Conservation (phyloP, 2,888 invertebrate genomes). For the Dysmachus trigonus region DNA sequence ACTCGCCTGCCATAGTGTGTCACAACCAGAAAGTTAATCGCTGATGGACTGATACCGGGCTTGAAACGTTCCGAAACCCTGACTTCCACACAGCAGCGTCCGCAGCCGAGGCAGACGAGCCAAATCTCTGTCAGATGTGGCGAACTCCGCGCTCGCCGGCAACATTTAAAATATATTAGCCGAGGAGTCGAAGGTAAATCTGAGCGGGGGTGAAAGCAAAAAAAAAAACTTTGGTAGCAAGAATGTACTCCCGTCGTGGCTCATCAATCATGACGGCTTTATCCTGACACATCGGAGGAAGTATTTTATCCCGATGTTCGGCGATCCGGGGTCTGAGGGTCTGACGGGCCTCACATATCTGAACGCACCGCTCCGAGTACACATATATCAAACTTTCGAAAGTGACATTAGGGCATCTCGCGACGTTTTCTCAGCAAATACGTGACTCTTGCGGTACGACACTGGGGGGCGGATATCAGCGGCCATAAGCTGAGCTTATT, state of each 20-base stretch:
- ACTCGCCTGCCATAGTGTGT: background rate
- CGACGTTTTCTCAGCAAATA: constrained; percentile 26
- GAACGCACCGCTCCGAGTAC: background rate
- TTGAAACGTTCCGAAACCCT: background rate
- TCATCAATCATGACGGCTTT: constrained; percentile 47
- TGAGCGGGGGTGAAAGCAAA: background rate
- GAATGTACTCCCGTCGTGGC: constrained; percentile 1
- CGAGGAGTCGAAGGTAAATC: constrained; percentile 16
- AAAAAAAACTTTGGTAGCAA: background rate
- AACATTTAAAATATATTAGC: constrained; percentile 36
- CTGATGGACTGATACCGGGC: background rate
- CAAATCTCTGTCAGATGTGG: background rate
- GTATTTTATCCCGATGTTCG: background rate
- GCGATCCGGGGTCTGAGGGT: background rate
- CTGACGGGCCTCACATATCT: constrained; percentile 24
- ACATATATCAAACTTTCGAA: constrained; percentile 38
- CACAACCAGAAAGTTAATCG: background rate
- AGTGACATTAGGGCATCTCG: constrained; percentile 32
- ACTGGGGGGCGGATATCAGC: background rate
- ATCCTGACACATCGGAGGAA: constrained; percentile 36
- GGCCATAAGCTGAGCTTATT: constrained; percentile 43
- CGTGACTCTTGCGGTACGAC: constrained; percentile 34
- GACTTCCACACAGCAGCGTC: background rate
- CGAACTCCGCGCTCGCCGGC: background rate
- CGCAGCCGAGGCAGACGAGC: background rate